Evolutionary conservation across 1,140 invertebrate genomes (phyloP).

Genomic region (Holotrichia oblita): DNA sequence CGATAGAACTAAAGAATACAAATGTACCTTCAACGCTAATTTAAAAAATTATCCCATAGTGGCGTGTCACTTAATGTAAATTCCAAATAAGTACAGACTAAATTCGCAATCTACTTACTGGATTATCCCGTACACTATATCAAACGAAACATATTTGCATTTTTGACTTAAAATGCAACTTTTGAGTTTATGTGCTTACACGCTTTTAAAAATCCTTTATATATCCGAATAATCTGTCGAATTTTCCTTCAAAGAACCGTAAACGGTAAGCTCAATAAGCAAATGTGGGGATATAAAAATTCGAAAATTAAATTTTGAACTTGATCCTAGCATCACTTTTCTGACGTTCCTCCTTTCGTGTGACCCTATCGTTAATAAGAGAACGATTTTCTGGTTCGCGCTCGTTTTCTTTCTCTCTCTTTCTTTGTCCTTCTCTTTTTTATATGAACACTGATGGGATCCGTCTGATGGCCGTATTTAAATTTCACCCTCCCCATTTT

Average conservation of each 20-base stretch:
- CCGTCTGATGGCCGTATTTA: conserved; percentile 40
- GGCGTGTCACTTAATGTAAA: too few species aligned
- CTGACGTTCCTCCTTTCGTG: conserved; percentile 24
- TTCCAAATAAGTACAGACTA: too few species aligned
- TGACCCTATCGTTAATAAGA: conserved; percentile 32
- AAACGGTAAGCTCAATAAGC: conserved; percentile 20
- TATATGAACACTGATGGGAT: conserved; percentile 37
- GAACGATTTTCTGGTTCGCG: conserved; percentile 34
- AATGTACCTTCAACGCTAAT: too few species aligned
- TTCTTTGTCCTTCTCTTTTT: conserved; percentile 13
- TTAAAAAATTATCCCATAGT: too few species aligned
- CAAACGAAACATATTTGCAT: neutral
- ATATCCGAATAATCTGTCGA: conserved; percentile 12
- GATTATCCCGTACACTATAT: too few species aligned
- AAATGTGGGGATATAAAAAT: conserved; percentile 35
- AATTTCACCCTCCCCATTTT: conserved; percentile 37
- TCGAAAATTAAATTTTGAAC: conserved; percentile 28
- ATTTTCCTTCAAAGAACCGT: conserved; percentile 22
- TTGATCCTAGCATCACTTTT: conserved; percentile 27
- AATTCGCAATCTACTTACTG: too few species aligned
- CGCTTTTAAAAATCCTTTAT: conserved; percentile 22
- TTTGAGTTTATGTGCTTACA: conserved; percentile 26
- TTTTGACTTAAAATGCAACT: neutral
- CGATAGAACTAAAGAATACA: too few species aligned
- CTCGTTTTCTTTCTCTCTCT: neutral